Evolutionary conservation across 2,888 invertebrate species (phyloP).

Genomic region (Neoscelio sp.): DNA sequence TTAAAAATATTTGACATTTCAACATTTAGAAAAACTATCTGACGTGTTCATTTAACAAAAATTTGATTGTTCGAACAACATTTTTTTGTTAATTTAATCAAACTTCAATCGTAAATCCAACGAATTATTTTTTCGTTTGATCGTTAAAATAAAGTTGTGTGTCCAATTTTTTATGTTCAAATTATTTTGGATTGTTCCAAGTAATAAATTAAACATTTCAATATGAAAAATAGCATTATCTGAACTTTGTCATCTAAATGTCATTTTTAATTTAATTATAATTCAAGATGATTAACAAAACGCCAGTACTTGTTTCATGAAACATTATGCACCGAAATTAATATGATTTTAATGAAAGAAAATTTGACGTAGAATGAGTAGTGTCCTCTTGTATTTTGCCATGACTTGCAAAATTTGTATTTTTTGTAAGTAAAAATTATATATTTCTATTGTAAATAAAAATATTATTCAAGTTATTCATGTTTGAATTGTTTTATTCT

Average conservation of each 20-base stretch:
- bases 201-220: constrained; percentile 31
- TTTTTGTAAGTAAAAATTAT: no score
- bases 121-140: not conserved
- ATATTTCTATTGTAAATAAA: no score
- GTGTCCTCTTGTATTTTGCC: no score
- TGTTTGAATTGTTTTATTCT: not conserved
- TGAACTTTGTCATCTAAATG: constrained; percentile 47
- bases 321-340: not conserved
- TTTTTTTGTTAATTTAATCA: no score
- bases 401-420: no score
- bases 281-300: no score
- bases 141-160: not conserved
- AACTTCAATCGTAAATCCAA: no score
- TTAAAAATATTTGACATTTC: not conserved
- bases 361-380: no score
- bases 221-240: constrained; percentile 41
- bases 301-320: no score
- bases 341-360: not conserved
- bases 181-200: constrained; percentile 22
- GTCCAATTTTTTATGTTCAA: not conserved
- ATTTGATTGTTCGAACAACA: no score
- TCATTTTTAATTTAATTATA: constrained; percentile 20
- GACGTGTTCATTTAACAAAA: no score
- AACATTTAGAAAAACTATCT: not conserved
- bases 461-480: not conserved